Conservation (phyloP, 2,888 invertebrate species). For the Apocheima hispidaria region DNA sequence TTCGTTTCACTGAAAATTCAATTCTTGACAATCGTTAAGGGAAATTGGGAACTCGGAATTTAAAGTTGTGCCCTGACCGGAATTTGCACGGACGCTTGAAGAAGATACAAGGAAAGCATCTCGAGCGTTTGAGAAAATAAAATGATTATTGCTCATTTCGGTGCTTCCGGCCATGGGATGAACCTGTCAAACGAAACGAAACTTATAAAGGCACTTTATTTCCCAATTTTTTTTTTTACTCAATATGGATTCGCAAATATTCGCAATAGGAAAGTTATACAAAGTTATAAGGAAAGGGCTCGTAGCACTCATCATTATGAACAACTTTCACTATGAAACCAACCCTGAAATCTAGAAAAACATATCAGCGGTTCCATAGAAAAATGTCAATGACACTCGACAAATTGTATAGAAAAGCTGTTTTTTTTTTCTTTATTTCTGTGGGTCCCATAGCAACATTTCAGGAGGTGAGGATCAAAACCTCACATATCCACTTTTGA, state of each 20-base stretch:
- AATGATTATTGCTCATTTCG: constrained; percentile 18
- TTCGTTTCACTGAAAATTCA: constrained; percentile 27
- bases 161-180: not conserved
- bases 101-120: not conserved
- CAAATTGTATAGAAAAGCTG: too few species aligned
- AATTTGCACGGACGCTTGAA: constrained; percentile 4
- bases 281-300: too few species aligned
- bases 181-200: not conserved
- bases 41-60: constrained; percentile 28
- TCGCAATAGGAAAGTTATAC: not conserved
- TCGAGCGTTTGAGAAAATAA: constrained; percentile 10
- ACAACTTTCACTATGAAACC: too few species aligned
- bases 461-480: too few species aligned
- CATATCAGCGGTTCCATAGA: too few species aligned
- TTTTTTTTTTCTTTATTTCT: too few species aligned
- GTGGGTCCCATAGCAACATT: too few species aligned
- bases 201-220: not conserved
- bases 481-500: too few species aligned
- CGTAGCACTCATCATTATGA: too few species aligned
- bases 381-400: too few species aligned
- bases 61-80: constrained; percentile 16
- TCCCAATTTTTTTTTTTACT: not conserved
- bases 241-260: not conserved
- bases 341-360: too few species aligned
- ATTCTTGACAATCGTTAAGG: constrained; percentile 25